phyloP scores from a whole-genome alignment of 2,113 vertebrate genomes.

The Phrynosoma platyrhinos region DNA sequence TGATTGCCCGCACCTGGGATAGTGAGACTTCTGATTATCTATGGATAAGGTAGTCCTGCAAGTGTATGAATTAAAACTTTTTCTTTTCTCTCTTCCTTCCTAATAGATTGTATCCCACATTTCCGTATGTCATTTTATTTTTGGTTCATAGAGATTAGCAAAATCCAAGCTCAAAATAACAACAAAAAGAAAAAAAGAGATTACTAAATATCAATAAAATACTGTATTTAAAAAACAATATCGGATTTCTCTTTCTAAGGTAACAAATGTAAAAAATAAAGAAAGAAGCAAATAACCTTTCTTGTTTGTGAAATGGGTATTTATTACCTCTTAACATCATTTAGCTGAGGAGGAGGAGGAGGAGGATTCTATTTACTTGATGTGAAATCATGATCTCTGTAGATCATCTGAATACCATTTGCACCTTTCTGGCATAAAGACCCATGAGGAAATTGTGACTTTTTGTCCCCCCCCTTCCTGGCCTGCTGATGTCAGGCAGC shows the following conservation, averaged over 20 bases:
- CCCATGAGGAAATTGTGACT: background rate
- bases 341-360: background rate
- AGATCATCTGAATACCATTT: background rate
- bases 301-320: background rate
- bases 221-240: background rate
- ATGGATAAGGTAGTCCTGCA: background rate
- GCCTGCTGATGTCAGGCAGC: background rate
- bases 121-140: background rate
- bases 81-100: background rate
- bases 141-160: background rate
- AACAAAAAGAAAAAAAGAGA: background rate
- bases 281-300: background rate
- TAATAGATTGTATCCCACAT: background rate
- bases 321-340: background rate
- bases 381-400: background rate
- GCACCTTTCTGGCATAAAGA: background rate
- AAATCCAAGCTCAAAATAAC: background rate
- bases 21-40: background rate
- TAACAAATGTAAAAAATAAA: background rate
- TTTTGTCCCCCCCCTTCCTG: background rate
- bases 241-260: background rate
- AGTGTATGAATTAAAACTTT: background rate
- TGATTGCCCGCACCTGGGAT: background rate
- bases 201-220: background rate
- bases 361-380: background rate